Evolutionary conservation across 2,888 invertebrate genomes (phyloP), one percentile per base, ranked within the genome.

Genomic region (Cremastinae sp.): DNA sequence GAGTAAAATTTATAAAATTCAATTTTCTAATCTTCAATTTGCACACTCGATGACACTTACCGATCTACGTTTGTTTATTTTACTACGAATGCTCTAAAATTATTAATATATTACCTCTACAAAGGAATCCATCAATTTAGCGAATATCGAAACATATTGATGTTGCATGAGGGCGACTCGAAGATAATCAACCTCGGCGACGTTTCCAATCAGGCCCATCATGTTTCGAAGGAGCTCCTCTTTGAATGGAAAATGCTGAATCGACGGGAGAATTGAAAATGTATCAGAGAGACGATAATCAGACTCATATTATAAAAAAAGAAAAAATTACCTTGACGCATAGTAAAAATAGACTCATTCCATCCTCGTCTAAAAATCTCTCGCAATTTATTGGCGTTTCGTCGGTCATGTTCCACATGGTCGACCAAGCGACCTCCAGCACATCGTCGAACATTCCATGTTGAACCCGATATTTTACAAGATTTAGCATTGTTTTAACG

Each of bases 401-500:
- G 90, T 99, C 98, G 37, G 96, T 96, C 81, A 96, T 96, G 90
- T 98, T 99, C 98, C 98, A 99, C 96, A 99, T 96, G n/a, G 98
- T 97, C 72, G 98, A 98, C 99, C 99, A 99, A 2, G 98, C 97
- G 12, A 98, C 97, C 91, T 98, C 98, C 91, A 99, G 93, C 14
- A 98, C 97, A 89, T 99, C 98, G 89, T 99, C 98, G 87, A 97
- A 98, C 45, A 95, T 91, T 71, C 93, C 92, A 41, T 94, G 92
- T 72, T 93, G 93, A 74, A 97, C 91, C 59, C 97, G 94, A 85
- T 96, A 94, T 66, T 94, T 93, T 77, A 99, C 98, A 82, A 98
- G 92, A 83, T 93, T 93, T 84, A 98, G 90, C 97, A 99, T 98
- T 90, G 93, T 94, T 94, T 95, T 89, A 5, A 91, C 90, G 79